Conservation (phyloP, 2,113 vertebrate species). For the Lucifuga dentata region DNA sequence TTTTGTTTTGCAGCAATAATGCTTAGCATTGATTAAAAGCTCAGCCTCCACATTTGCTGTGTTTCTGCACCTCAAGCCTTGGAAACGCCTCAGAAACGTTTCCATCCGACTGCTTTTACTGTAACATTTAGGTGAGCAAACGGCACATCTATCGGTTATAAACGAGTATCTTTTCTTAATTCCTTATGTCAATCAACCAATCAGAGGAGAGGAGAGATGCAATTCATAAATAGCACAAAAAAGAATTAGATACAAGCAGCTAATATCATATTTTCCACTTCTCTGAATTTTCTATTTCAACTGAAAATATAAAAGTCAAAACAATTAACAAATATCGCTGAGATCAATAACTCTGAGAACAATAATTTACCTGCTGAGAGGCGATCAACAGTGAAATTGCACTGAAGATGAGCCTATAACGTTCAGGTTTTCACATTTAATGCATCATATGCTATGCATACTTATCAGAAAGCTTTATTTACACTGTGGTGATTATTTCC, state of each 20-base stretch:
- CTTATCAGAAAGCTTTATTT: slow-evolving; percentile 34
- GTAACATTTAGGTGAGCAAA: background rate
- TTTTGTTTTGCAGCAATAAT: slow-evolving; percentile 57
- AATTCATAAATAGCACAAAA: background rate
- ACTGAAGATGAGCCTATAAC: slow-evolving; percentile 37
- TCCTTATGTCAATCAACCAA: slow-evolving; percentile 42
- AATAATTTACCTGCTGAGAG: slow-evolving; percentile 46
- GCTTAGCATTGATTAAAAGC: slow-evolving; percentile 58
- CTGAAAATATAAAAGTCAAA: slow-evolving; percentile 13
- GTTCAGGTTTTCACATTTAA: slow-evolving; percentile 14
- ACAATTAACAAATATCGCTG: slow-evolving; percentile 8
- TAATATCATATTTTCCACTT: background rate
- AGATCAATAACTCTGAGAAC: slow-evolving; percentile 19
- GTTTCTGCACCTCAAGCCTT: slow-evolving; percentile 40
- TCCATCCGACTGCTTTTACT: slow-evolving; percentile 34
- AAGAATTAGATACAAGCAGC: background rate
- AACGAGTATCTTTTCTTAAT: slow-evolving; percentile 26
- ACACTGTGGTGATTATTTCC: background rate
- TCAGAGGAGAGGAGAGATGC: background rate
- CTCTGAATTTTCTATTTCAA: slow-evolving; percentile 20
- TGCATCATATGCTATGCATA: background rate
- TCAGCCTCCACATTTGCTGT: slow-evolving; percentile 10
- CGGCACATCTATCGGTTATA: slow-evolving; percentile 19
- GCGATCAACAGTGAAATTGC: slow-evolving; percentile 56
- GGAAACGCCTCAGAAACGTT: background rate